Percentiles rank a stretch among this genome's conserved stretches.
Evolutionary conservation across 2,113 vertebrate genomes (phyloP).

Genomic region (Myrmophylax atrothorax): DNA sequence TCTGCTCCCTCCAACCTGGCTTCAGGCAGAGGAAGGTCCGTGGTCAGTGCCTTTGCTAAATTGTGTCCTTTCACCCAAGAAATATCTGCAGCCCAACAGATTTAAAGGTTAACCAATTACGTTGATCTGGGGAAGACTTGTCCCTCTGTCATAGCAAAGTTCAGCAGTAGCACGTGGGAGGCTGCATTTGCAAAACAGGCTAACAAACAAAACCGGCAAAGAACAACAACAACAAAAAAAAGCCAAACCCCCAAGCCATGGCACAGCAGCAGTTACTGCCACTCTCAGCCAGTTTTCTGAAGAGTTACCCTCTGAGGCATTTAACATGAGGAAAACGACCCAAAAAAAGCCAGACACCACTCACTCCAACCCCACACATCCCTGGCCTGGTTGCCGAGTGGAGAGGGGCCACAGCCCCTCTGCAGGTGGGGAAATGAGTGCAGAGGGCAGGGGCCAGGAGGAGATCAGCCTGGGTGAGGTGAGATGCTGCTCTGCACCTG

Average conservation of each 20-base stretch:
- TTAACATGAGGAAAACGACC: neutral
- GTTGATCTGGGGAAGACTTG: neutral
- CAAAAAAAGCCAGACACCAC: neutral
- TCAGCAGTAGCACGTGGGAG: neutral
- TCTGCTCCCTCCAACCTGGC: neutral
- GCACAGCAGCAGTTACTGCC: neutral
- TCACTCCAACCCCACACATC: neutral
- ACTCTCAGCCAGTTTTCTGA: neutral
- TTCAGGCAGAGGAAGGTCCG: neutral
- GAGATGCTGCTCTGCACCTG: neutral
- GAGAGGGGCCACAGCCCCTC: neutral
- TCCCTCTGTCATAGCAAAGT: neutral
- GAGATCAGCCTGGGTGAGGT: neutral
- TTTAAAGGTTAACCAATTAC: neutral
- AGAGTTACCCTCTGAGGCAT: neutral
- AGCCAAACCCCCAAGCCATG: neutral
- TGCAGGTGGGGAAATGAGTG: neutral
- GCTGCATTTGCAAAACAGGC: neutral
- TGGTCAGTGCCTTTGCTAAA: constrained; percentile 57
- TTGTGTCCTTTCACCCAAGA: neutral
- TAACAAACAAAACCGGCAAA: neutral
- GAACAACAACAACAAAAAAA: neutral
- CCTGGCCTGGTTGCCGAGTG: neutral
- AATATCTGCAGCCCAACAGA: constrained; percentile 15
- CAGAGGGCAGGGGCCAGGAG: neutral